Percentiles rank a stretch among this genome's conserved stretches.
Evolutionary conservation across 1,140 invertebrate genomes (phyloP).

Genomic region (Procambarus virginalis): DNA sequence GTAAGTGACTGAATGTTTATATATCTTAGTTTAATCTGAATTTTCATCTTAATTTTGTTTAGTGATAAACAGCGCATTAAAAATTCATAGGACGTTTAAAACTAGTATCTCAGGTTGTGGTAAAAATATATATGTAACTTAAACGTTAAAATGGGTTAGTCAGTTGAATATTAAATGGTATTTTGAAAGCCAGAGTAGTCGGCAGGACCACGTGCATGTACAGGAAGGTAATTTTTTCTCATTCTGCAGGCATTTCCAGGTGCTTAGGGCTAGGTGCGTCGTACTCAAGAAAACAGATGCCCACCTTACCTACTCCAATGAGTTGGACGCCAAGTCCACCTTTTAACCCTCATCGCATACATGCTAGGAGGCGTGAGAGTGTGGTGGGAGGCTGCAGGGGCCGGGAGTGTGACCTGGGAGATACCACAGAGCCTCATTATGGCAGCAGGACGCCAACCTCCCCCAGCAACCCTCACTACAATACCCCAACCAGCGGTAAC

Average conservation of each 20-base stretch:
- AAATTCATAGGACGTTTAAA: too few species aligned
- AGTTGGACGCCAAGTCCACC: constrained; percentile 27
- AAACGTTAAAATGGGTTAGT: too few species aligned
- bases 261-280: constrained; percentile 6
- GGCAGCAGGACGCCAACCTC: not conserved
- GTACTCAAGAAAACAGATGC: not conserved
- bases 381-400: too few species aligned
- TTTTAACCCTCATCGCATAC: not conserved
- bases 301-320: not conserved
- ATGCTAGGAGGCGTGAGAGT: not conserved
- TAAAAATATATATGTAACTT: too few species aligned
- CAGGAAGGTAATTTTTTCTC: not conserved
- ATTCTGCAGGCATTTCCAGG: constrained; percentile 4
- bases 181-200: too few species aligned
- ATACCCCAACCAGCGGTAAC: not conserved
- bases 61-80: too few species aligned
- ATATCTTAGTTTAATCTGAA: too few species aligned
- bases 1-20: too few species aligned
- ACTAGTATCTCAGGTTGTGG: too few species aligned
- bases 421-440: not conserved
- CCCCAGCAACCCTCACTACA: not conserved
- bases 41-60: too few species aligned
- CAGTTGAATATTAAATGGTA: too few species aligned
- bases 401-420: not conserved
- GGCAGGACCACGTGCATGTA: too few species aligned